These are phyloP conservation scores for Sarcophaga caerulescens DNA, from an alignment of 2,888 invertebrate genomes.

Conservation along the genomic window DNA sequence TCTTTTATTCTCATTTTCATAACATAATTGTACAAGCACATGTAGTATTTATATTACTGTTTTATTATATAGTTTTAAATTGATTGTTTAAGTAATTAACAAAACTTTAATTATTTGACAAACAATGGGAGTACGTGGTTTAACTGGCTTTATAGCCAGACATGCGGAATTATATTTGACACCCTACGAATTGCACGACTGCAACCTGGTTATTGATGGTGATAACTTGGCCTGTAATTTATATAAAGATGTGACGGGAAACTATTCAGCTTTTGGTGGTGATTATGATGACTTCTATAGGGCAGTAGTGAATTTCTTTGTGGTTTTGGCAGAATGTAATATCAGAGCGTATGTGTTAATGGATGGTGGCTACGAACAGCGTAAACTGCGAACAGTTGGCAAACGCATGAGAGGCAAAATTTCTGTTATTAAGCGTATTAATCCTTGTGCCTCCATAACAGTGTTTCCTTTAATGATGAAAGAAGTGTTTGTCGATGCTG, in stretches of 20 bases:
- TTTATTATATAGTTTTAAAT: not conserved
- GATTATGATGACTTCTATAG: conserved; percentile 91
- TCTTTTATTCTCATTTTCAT: conserved; percentile 5
- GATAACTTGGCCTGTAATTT: conserved; percentile 88
- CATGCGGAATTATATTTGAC: conserved; percentile 86
- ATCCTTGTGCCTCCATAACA: conserved; percentile 83
- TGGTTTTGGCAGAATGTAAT: conserved; percentile 86
- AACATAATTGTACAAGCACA: conserved; percentile 35
- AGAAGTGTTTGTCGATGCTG: conserved; percentile 88
- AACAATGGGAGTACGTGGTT: conserved; percentile 92
- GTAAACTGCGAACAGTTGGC: conserved; percentile 86
- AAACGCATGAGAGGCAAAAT: conserved; percentile 84
- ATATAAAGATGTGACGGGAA: conserved; percentile 84
- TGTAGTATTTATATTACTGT: not conserved
- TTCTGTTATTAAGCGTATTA: conserved; percentile 83
- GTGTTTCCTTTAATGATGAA: conserved; percentile 89
- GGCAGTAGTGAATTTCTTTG: conserved; percentile 86
- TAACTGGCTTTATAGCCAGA: conserved; percentile 89
- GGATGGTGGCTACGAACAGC: conserved; percentile 89
- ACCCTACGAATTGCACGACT: conserved; percentile 85
- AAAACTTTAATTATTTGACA: not conserved
- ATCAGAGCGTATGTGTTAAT: conserved; percentile 88
- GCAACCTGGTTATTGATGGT: conserved; percentile 90
- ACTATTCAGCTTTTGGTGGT: conserved; percentile 90
- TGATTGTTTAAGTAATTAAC: not conserved